Evolutionary conservation across 2,797 vertebrate genomes (phyloP).

Genomic region (Anguilla anguilla): DNA sequence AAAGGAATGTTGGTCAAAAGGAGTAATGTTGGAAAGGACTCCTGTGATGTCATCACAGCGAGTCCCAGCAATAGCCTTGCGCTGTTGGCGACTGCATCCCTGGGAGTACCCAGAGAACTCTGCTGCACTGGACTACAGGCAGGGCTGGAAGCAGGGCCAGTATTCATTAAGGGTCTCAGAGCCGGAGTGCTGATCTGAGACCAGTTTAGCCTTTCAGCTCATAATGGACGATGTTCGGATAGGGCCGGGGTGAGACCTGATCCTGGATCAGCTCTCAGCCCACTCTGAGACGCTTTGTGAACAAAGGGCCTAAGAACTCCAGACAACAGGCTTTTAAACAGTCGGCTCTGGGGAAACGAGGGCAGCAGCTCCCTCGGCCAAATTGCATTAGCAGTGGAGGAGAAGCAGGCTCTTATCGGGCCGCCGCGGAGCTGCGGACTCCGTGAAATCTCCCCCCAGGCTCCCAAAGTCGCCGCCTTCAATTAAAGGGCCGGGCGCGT

Average conservation of each 20-base stretch:
- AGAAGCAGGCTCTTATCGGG: neutral
- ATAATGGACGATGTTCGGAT: neutral
- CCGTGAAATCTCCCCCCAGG: neutral
- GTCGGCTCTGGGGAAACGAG: neutral
- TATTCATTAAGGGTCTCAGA: neutral
- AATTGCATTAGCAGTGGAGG: conserved; percentile 26
- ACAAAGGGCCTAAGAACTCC: neutral
- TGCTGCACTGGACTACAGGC: neutral
- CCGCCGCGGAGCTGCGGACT: neutral
- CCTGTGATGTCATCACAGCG: neutral
- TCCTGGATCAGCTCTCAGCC: neutral
- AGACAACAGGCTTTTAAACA: conserved; percentile 1
- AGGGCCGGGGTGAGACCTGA: neutral
- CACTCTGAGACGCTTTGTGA: neutral
- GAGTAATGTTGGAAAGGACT: neutral
- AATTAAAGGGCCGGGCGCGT: conserved; percentile 26
- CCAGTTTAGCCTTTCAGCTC: neutral
- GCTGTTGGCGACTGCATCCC: neutral
- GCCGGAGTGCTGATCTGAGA: neutral
- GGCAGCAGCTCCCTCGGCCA: neutral
- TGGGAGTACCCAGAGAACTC: neutral
- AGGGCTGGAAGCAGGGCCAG: neutral
- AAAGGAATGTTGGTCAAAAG: neutral
- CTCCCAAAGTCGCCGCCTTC: neutral
- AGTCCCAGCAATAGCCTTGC: neutral